A percentile compares a stretch with the other conserved stretches of the same genome.
These are phyloP conservation scores for Egretta garzetta DNA, from an alignment of 2,113 vertebrate species.

Conservation along the genomic window DNA sequence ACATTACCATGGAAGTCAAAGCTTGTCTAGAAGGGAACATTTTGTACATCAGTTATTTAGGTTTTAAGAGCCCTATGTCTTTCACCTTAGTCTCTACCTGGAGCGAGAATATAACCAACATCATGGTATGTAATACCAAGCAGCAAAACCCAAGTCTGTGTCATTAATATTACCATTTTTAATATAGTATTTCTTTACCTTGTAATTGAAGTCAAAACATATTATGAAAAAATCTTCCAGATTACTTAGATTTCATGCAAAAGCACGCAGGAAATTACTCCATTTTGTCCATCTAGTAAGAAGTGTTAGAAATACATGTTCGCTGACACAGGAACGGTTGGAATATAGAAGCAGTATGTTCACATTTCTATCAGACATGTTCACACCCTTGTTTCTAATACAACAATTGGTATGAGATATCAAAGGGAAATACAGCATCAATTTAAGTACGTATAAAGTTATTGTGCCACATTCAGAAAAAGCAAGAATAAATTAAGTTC, in stretches of 20 bases:
- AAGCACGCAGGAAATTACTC: neutral
- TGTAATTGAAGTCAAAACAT: neutral
- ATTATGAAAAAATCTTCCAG: neutral
- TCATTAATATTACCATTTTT: neutral
- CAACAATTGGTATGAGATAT: neutral
- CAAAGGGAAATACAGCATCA: neutral
- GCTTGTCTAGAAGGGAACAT: neutral
- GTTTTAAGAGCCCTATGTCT: neutral
- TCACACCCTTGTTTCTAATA: neutral
- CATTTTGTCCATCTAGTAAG: neutral
- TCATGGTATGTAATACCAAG: neutral
- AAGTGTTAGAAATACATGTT: neutral
- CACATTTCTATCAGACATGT: neutral
- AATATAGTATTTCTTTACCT: neutral
- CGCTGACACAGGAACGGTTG: neutral
- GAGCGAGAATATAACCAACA: neutral
- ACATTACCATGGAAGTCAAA: neutral
- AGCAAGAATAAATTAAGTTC: neutral
- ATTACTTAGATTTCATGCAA: neutral
- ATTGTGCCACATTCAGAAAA: neutral
- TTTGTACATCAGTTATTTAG: neutral
- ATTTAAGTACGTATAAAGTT: neutral
- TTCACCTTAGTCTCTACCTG: neutral
- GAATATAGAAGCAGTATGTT: neutral
- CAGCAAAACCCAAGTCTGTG: neutral